Conservation (phyloP, 1,140 invertebrate genomes). For the Alviniconcha marisindica region DNA sequence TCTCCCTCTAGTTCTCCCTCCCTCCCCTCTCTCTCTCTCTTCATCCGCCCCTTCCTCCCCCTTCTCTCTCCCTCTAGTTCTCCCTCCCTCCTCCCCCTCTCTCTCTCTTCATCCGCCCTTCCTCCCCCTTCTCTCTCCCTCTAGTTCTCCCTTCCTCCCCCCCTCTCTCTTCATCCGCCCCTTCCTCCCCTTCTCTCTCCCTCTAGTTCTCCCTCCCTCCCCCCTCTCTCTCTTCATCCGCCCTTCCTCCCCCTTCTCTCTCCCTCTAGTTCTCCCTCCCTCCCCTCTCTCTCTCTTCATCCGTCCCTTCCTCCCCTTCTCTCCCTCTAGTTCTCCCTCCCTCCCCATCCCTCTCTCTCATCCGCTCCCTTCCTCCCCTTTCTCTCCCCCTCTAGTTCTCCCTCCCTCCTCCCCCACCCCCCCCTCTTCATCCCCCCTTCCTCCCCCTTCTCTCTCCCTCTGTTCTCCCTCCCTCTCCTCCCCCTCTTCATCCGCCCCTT, state of each 20-base stretch:
- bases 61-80: too few species aligned
- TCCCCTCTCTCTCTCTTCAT: not conserved
- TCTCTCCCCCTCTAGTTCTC: not conserved
- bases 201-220: not conserved
- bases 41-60: too few species aligned
- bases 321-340: not conserved
- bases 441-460: not conserved
- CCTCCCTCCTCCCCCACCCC: not conserved
- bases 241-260: too few species aligned
- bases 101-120: too few species aligned
- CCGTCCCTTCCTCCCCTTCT: too few species aligned
- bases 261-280: not conserved
- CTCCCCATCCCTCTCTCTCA: not conserved
- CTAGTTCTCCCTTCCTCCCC: not conserved
- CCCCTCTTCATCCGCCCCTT: not conserved
- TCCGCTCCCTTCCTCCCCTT: not conserved
- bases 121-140: not conserved
- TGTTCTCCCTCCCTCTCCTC: not conserved
- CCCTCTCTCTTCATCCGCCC: not conserved
- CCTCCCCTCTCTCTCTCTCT: too few species aligned
- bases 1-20: too few species aligned
- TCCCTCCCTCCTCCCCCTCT: too few species aligned
- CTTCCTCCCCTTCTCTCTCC: not conserved
- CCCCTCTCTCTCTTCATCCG: not conserved
- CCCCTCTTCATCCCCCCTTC: not conserved